Evolutionary conservation across 1,140 invertebrate species (phyloP).

Genomic region (Saccostrea glomerata): DNA sequence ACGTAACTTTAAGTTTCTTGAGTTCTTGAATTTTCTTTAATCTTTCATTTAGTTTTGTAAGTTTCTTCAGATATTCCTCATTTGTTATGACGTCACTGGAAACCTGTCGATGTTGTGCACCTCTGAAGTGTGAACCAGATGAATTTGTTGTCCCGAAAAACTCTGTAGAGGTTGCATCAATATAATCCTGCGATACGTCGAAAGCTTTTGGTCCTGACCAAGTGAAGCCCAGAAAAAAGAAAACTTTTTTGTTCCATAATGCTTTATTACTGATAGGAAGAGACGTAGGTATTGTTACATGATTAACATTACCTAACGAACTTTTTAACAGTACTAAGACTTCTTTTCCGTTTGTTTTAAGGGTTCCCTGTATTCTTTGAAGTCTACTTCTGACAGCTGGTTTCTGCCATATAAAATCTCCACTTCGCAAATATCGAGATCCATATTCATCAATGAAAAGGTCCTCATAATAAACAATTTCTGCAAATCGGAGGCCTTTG

Average conservation of each 20-base stretch:
- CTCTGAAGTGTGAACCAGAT: not conserved
- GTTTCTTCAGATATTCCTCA: not conserved
- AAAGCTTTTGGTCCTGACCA: conserved; percentile 58
- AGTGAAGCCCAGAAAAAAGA: conserved; percentile 59
- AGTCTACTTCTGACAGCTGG: conserved; percentile 43
- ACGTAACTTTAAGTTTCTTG: not conserved
- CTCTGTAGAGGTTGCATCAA: not conserved
- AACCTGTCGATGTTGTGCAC: not conserved
- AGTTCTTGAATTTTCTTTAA: not conserved
- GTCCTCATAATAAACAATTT: conserved; percentile 53
- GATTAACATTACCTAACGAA: conserved; percentile 38
- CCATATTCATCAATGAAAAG: conserved; percentile 31
- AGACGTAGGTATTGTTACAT: conserved; percentile 51
- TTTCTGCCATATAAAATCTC: conserved; percentile 50
- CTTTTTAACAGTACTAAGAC: conserved; percentile 44
- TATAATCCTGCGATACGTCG: conserved; percentile 43
- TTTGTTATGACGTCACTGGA: conserved; percentile 1
- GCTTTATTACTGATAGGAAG: conserved; percentile 47
- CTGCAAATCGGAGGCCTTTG: conserved; percentile 37
- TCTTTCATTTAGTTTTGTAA: not conserved
- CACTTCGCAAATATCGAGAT: conserved; percentile 25
- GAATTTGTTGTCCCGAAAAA: not conserved
- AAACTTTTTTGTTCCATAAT: conserved; percentile 58
- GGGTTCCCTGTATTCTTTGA: conserved; percentile 51
- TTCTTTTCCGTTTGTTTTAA: conserved; percentile 53